Conservation (phyloP, 2,888 invertebrate species). For the Ophion ventricosus region DNA sequence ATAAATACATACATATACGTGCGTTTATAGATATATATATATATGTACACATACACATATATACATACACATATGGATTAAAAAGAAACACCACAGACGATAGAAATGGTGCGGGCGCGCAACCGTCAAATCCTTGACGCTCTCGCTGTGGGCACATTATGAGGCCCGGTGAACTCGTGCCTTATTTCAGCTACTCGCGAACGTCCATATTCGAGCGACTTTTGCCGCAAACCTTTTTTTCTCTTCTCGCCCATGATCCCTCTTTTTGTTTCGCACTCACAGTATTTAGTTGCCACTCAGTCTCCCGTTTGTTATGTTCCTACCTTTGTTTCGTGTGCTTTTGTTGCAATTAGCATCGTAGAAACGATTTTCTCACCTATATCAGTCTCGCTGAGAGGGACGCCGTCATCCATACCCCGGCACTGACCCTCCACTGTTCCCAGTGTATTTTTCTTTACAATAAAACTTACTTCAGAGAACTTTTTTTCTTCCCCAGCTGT, state of each 20-base stretch:
- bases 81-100: conserved; percentile 44
- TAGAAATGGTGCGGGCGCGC: conserved; percentile 66
- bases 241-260: conserved; percentile 37
- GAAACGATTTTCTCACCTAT: conserved; percentile 75
- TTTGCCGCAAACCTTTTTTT: conserved; percentile 59
- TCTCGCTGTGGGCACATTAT: conserved; percentile 79
- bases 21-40: not conserved
- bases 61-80: not conserved
- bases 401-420: conserved; percentile 36
- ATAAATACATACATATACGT: too few species aligned
- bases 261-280: conserved; percentile 45
- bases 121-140: conserved; percentile 71
- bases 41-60: not conserved
- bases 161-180: conserved; percentile 69
- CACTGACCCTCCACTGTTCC: not conserved
- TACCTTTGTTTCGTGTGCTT: conserved; percentile 41
- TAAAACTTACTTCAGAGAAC: not conserved
- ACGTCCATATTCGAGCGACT: conserved; percentile 64
- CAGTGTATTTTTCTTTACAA: not conserved
- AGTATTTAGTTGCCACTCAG: not conserved
- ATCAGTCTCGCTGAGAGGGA: conserved; percentile 21
- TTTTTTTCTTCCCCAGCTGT: too few species aligned
- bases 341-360: conserved; percentile 61
- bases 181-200: conserved; percentile 65
- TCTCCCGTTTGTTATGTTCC: conserved; percentile 35